Evolutionary conservation across 2,113 vertebrate genomes (phyloP), one percentile per base, ranked within the genome.

Genomic region (Ailuropoda melanoleuca): DNA sequence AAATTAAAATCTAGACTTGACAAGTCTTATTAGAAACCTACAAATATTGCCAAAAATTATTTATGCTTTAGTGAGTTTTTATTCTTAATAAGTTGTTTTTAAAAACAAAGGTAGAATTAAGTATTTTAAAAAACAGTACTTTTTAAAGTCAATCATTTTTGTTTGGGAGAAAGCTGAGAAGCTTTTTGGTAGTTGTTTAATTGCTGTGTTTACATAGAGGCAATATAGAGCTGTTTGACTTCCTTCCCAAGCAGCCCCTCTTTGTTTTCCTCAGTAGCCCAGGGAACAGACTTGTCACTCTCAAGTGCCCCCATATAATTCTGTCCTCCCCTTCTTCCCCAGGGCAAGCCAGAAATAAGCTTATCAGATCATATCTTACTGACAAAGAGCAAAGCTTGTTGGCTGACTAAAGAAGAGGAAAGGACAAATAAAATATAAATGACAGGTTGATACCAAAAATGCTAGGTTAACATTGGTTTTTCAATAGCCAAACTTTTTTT

Each of bases 281-380:
- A 87, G 50, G 94, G 96, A 97, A 98, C 98, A 98, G 88, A 90
- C 95, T 98, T 99, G 98, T 99, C 99, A 98, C 98, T 98, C 96
- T 93, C 97, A 98, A 98, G 96, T 97, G 97, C 92, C 97, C 55
- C 96, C 74, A 84, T 98, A 97, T 95, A 98, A 98, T 98, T 96
- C 92, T 97, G 92, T 94, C 82, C 94, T 94, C 98, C 98, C 98
- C 97, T 98, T 98, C 99, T 98, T 98, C 96, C 99, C 97, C 97
- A 85, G 96, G 98, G 99, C 99, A 99, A 99, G 98, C 99, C 98
- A 99, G 98, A 99, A 98, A 97, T 98, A 99, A 99, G 99, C 98
- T 98, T 99, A 99, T 99, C 98, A 99, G 99, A 99, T 99, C 98
- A 98, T 98, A 98, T 98, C 96, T 98, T 98, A 93, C 84, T 98